A percentile compares a stretch with the other conserved stretches of the same genome.
These are phyloP conservation scores for Scartelaos histophorus DNA, from an alignment of 2,113 vertebrate genomes.

Conservation along the genomic window DNA sequence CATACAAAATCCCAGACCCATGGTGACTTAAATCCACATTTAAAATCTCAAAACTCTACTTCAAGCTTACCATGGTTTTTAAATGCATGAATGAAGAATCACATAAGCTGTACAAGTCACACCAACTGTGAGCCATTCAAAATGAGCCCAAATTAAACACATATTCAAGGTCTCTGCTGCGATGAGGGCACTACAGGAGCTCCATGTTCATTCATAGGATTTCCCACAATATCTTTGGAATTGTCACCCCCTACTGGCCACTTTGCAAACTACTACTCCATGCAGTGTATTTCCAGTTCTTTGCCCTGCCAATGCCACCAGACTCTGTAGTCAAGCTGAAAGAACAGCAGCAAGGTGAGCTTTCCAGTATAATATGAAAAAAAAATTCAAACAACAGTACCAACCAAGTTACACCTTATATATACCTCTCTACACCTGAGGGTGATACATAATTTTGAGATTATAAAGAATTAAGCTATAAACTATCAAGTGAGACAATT, in stretches of 20 bases:
- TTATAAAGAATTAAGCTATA: not conserved
- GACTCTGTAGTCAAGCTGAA: constrained; percentile 12
- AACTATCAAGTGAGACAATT: not conserved
- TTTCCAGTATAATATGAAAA: not conserved
- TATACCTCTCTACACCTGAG: not conserved
- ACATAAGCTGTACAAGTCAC: not conserved
- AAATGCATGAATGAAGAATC: not conserved
- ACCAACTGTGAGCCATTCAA: not conserved
- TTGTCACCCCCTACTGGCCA: constrained; percentile 74
- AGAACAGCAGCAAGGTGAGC: constrained; percentile 1
- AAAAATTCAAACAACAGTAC: not conserved
- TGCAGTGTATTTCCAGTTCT: not conserved
- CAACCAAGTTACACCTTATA: not conserved
- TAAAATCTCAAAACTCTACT: constrained; percentile 1
- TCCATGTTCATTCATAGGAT: constrained; percentile 41
- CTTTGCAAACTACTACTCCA: constrained; percentile 29
- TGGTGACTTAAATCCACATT: not conserved
- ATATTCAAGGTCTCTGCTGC: constrained; percentile 32
- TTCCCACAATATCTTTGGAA: constrained; percentile 56
- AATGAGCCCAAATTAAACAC: constrained; percentile 5
- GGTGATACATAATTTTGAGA: not conserved
- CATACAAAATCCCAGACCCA: not conserved
- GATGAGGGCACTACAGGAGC: constrained; percentile 48
- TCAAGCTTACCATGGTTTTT: not conserved
- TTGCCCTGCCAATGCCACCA: not conserved